Evolutionary conservation across 2,113 vertebrate genomes (phyloP).

Genomic region (Sisor rabdophorus): DNA sequence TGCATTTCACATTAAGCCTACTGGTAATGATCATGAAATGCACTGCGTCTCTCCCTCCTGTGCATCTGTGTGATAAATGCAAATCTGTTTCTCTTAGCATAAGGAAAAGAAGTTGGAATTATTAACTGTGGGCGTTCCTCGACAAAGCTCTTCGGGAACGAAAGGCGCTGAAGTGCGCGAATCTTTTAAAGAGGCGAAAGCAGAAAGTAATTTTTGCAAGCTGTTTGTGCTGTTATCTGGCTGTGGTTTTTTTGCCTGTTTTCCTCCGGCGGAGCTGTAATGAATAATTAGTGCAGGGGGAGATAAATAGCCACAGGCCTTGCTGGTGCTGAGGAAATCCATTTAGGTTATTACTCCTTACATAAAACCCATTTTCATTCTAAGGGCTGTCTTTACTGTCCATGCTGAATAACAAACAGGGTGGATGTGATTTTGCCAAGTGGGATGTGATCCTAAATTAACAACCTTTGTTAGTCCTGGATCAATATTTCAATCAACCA

Average conservation of each 20-base stretch:
- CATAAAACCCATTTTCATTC: constrained; percentile 74
- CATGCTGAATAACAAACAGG: constrained; percentile 65
- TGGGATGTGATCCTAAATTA: too few relatives aligned
- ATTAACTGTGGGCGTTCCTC: constrained; percentile 49
- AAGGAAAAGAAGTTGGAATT: constrained; percentile 32
- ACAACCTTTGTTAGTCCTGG: too few relatives aligned
- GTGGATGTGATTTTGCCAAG: too few relatives aligned
- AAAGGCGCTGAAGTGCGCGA: constrained; percentile 49
- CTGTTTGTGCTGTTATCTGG: constrained; percentile 51
- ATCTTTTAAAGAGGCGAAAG: constrained; percentile 49
- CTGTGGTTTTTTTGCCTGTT: constrained; percentile 57
- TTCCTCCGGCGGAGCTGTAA: constrained; percentile 63
- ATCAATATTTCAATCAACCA: too few relatives aligned
- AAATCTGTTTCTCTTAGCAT: constrained; percentile 39
- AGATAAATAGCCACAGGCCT: constrained; percentile 59
- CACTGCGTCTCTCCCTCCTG: not conserved
- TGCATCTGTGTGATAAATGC: constrained; percentile 32
- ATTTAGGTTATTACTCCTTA: constrained; percentile 73
- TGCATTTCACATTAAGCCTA: constrained; percentile 28
- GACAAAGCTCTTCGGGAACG: constrained; percentile 46
- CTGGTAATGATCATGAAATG: constrained; percentile 13
- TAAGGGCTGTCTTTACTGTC: constrained; percentile 64
- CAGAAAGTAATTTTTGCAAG: constrained; percentile 50
- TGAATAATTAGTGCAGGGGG: constrained; percentile 73
- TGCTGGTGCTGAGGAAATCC: constrained; percentile 63